Evolutionary conservation across 2,888 invertebrate genomes (phyloP).

Genomic region (Phrixothrix hirtus): DNA sequence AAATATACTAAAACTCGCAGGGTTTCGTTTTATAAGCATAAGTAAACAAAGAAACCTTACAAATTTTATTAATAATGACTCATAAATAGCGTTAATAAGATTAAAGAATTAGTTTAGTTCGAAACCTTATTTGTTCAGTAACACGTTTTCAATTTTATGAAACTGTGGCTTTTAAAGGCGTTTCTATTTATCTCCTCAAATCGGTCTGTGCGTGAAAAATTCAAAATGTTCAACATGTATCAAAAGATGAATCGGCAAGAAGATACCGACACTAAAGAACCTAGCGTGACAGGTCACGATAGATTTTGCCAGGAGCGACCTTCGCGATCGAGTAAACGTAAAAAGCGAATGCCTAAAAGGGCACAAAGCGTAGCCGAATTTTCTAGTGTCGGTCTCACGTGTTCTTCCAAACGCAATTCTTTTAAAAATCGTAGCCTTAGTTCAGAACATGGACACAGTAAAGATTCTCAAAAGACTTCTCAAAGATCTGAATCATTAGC

Average conservation of each 20-base stretch:
- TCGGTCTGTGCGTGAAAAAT: neutral
- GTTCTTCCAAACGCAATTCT: slow-evolving; percentile 66
- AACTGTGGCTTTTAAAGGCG: slow-evolving; percentile 3
- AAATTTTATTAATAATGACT: too few species aligned
- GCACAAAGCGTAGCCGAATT: slow-evolving; percentile 72
- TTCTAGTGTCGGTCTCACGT: slow-evolving; percentile 65
- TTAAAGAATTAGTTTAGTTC: slow-evolving; percentile 7
- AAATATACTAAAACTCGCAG: too few species aligned
- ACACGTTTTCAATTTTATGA: neutral
- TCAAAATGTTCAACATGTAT: slow-evolving; percentile 74
- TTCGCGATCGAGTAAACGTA: slow-evolving; percentile 59
- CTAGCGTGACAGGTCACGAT: slow-evolving; percentile 78
- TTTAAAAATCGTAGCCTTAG: slow-evolving; percentile 67
- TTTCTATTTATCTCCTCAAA: neutral
- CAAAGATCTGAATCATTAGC: slow-evolving; percentile 64
- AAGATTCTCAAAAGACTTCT: slow-evolving; percentile 48
- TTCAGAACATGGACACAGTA: slow-evolving; percentile 65
- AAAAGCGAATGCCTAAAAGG: slow-evolving; percentile 64
- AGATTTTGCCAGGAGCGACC: slow-evolving; percentile 75
- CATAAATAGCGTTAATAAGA: too few species aligned
- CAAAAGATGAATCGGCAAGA: slow-evolving; percentile 67
- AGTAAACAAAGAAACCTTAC: slow-evolving; percentile 6
- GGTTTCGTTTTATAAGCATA: too few species aligned
- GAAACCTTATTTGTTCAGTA: neutral
- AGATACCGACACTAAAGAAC: slow-evolving; percentile 59